Evolutionary conservation across 2,113 vertebrate species (phyloP).

Genomic region (Microcebus jonahi): DNA sequence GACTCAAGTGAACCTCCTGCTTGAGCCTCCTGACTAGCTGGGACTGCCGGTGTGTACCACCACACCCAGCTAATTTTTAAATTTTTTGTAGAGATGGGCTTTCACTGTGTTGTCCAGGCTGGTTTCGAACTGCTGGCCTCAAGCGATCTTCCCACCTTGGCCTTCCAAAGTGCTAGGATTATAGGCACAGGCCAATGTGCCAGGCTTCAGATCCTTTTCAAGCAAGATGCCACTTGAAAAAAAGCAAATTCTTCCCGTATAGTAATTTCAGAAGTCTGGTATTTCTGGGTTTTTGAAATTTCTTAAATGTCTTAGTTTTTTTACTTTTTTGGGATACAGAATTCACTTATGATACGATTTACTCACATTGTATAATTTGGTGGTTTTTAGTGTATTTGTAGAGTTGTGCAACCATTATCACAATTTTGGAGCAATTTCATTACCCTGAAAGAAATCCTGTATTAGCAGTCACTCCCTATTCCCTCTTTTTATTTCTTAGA

Average conservation of each 20-base stretch:
- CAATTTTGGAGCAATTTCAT: conserved; percentile 1
- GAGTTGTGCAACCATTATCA: not conserved
- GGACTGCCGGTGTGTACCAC: no score
- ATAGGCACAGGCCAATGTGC: no score
- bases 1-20: no score
- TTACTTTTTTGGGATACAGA: not conserved
- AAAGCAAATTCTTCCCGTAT: not conserved
- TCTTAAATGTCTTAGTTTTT: no score
- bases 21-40: no score
- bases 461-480: not conserved
- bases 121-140: no score
- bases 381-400: not conserved
- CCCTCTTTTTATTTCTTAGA: no score
- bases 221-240: not conserved
- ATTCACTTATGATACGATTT: not conserved
- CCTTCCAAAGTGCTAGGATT: no score
- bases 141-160: no score
- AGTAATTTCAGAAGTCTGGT: conserved; percentile 1
- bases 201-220: not conserved
- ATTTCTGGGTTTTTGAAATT: not conserved
- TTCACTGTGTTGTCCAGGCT: no score
- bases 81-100: no score
- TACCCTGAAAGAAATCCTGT: not conserved
- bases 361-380: not conserved
- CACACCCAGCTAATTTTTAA: no score